Evolutionary conservation across 2,797 vertebrate species (phyloP), one percentile per base, ranked within the genome.

Genomic region (Eremophila alpestris): DNA sequence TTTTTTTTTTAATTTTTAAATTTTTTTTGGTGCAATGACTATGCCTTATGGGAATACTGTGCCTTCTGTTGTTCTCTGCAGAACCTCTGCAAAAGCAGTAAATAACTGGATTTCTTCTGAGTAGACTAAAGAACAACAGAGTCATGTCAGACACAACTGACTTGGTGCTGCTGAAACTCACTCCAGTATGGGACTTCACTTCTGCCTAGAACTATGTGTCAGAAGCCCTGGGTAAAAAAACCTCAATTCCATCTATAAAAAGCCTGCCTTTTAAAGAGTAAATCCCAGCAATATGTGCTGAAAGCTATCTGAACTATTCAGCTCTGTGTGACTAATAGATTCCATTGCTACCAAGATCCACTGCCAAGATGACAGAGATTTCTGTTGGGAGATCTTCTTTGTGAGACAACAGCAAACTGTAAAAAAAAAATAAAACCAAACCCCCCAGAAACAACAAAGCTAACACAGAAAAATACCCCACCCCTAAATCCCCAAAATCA

Each of bases 271-370:
- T 90, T 43, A 70, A 55, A 74, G 41, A 82, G 29, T 49, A 86
- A 95, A 89, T 84, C 80, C 34, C 32, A 55, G 69, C 43, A 73
- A 63, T 71, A 55, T 48, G 40, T 90, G 41, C 55, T 95, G 90
- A 82, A 90, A 92, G 17, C 41, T 87, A 84, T 82, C 67, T 67
- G 68, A 84, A 46, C 43, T 82, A 84, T 87, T 67, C 63, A 90
- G 60, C 30, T 79, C 60, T 84, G 60, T 74, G 71, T 92, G 88
- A 96, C 83, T 90, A 92, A 91, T 16, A 83, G 58, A 76, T 83
- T 91, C 80, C 40, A 49, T 20, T 86, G 78, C 82, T 87, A 83
- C 55, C 60, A 71, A 91, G 46, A 89, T 40, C 27, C 56, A 51
- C 32, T 89, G 48, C 78, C 78, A 82, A 79, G 36, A 80, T 55